phyloP scores from a whole-genome alignment of 2,797 vertebrate genomes.

The Lates japonicus region DNA sequence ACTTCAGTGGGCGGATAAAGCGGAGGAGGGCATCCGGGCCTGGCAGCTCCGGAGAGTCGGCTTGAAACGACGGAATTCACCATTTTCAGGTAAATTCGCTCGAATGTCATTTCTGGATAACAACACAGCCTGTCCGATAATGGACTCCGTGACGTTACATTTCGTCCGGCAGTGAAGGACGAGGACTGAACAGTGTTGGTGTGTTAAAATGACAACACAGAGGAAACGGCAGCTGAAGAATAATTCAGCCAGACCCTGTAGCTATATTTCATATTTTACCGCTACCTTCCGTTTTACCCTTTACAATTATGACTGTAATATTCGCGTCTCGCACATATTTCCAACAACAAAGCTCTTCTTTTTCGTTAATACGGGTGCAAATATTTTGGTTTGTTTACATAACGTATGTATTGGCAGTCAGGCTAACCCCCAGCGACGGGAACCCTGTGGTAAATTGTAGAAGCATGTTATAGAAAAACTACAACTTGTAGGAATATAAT shows the following conservation, averaged over 20 bases:
- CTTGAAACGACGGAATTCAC: constrained; percentile 66
- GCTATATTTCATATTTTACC: constrained; percentile 26
- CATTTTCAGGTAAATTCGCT: constrained; percentile 69
- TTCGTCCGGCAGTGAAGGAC: not conserved
- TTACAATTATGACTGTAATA: rapidly evolving
- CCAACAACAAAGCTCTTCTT: not conserved
- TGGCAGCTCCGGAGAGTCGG: constrained; percentile 67
- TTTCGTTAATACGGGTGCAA: not conserved
- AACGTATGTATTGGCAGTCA: not conserved
- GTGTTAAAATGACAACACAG: constrained; percentile 53
- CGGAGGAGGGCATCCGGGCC: constrained; percentile 77
- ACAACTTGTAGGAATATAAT: not conserved
- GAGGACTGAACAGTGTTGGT: not conserved
- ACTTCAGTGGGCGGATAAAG: constrained; percentile 73
- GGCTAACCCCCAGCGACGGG: not conserved
- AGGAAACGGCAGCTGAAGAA: constrained; percentile 52
- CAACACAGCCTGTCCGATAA: constrained; percentile 22
- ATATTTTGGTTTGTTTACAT: constrained; percentile 51
- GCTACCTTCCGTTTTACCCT: not conserved
- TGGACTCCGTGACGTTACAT: constrained; percentile 12
- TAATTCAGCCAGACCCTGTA: constrained; percentile 7
- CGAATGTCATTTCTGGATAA: not conserved
- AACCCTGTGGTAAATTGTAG: not conserved
- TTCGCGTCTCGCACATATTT: not conserved
- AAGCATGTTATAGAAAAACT: not conserved